Percentiles rank a stretch among this genome's conserved stretches.
These are phyloP conservation scores for Pelecanus crispus DNA, from an alignment of 2,113 vertebrate species.

Conservation along the genomic window DNA sequence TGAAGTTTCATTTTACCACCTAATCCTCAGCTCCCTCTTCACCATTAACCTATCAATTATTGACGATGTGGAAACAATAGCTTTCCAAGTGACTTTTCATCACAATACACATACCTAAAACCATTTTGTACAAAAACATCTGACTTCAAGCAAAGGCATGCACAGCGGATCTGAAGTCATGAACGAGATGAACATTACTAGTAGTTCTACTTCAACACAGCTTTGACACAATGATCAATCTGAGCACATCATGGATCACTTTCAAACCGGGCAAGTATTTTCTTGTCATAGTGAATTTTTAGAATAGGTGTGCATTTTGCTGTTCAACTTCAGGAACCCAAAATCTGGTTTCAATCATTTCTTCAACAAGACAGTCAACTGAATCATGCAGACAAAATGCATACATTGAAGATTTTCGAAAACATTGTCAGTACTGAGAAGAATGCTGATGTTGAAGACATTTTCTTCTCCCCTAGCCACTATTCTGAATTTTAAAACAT, in stretches of 20 bases:
- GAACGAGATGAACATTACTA: neutral
- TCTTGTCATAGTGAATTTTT: neutral
- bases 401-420: neutral
- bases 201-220: neutral
- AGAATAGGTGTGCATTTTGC: neutral
- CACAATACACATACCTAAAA: neutral
- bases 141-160: neutral
- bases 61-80: neutral
- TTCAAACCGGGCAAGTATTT: rapidly evolving
- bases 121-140: neutral
- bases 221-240: rapidly evolving
- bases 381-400: neutral
- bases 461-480: neutral
- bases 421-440: neutral
- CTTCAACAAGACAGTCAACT: neutral
- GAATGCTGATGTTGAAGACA: neutral
- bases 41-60: neutral
- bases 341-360: neutral
- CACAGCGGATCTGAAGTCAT: neutral
- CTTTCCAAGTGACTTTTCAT: neutral
- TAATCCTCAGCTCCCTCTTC: neutral
- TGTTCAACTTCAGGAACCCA: neutral
- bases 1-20: neutral
- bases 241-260: neutral
- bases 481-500: neutral